phyloP scores from a whole-genome alignment of 2,797 vertebrate species.

The Chaetophractus vellerosus region DNA sequence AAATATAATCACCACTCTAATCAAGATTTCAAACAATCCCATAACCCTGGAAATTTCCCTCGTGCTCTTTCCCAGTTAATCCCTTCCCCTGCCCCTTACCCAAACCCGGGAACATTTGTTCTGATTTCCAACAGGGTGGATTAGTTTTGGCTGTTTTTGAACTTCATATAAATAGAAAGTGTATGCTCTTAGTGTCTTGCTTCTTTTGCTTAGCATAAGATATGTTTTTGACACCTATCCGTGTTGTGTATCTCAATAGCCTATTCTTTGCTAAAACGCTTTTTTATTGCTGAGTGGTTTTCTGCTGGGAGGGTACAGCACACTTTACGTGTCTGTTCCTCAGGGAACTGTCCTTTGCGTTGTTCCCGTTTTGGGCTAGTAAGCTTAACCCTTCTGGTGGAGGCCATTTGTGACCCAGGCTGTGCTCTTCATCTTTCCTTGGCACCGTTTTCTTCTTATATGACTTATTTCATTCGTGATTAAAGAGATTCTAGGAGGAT shows the following conservation, averaged over 20 bases:
- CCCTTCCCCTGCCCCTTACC: neutral
- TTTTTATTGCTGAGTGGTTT: neutral
- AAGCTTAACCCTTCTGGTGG: neutral
- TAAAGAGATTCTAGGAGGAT: constrained; percentile 63
- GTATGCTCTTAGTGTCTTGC: neutral
- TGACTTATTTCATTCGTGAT: constrained; percentile 70
- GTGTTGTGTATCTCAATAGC: neutral
- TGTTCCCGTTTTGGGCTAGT: neutral
- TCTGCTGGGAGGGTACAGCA: neutral
- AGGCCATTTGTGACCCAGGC: neutral
- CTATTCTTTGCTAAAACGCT: neutral
- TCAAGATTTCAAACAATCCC: neutral
- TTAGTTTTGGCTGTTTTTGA: neutral
- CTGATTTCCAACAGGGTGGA: neutral
- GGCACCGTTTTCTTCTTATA: constrained; percentile 44
- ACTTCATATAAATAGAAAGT: neutral
- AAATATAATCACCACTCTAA: neutral
- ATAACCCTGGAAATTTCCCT: neutral
- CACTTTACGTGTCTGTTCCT: neutral
- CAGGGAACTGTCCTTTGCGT: neutral
- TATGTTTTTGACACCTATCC: neutral
- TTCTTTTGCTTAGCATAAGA: neutral
- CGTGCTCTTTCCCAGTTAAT: neutral
- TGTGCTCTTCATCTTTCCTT: too few relatives aligned
- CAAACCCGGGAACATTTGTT: neutral